phyloP scores from a whole-genome alignment of 2,113 vertebrate species.

The Paramormyrops kingsleyae region DNA sequence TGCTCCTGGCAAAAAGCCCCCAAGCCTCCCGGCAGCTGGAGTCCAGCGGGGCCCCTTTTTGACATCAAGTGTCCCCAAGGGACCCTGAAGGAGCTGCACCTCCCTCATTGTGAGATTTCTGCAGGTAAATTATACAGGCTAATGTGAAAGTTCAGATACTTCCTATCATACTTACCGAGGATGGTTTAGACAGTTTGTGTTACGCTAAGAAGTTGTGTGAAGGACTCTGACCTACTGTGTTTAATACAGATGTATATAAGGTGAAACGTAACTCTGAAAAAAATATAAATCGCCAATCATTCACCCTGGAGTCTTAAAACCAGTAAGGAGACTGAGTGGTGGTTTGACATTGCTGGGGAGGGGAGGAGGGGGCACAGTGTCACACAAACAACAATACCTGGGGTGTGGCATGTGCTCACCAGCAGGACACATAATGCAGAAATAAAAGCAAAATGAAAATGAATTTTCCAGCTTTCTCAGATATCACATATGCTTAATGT shows the following conservation, averaged over 20 bases:
- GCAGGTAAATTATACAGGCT: constrained; percentile 22
- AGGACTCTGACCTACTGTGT: too few species aligned
- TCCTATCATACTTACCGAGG: not conserved
- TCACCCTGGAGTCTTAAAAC: not conserved
- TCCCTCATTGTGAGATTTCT: constrained; percentile 39
- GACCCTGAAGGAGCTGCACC: constrained; percentile 28
- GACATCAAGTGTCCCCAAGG: constrained; percentile 6
- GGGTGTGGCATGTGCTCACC: too few species aligned
- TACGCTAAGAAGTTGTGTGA: too few species aligned
- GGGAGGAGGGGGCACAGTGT: not conserved
- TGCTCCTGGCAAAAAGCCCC: not conserved
- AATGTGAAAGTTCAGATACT: not conserved
- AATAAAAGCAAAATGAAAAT: too few species aligned
- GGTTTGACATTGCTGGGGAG: not conserved
- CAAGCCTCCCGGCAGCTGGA: not conserved
- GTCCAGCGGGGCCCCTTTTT: not conserved
- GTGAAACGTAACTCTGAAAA: too few species aligned
- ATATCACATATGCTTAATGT: not conserved
- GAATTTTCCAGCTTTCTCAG: not conserved
- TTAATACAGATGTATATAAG: too few species aligned
- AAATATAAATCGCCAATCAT: too few species aligned
- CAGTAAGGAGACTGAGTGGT: not conserved
- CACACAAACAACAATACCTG: too few species aligned
- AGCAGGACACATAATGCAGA: too few species aligned
- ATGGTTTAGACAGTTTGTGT: not conserved